Base-by-base conservation (phyloP, 2,797 vertebrate species). In the Apogon talboti region DNA sequence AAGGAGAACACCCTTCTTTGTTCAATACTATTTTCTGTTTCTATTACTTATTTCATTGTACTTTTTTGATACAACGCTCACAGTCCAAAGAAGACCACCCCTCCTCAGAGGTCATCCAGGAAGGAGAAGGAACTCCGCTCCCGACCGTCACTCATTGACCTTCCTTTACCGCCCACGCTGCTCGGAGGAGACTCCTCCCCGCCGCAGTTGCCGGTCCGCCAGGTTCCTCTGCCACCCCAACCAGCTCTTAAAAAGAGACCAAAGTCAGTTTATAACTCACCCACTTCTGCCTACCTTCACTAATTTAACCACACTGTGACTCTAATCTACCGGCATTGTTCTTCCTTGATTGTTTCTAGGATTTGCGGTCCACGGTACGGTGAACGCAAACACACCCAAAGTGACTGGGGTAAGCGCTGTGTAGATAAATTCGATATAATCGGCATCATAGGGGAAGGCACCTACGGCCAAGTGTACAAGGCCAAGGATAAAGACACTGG, bases 401-500 rank as follows among this genome's bases (percentile, higher is more conserved):
- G 95, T 2, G 98, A 99, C 91, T 99, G 98, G 98, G 98, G 98
- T 6, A 99, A 99, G 76, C 96, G 97, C 41, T 99, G 98, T 14
- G 98, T 99, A 70, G 98, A 99, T 88, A 99, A 99, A 74, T 99
- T 99, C 62, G 96, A 99, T 74, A 99, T 99, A 73, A 98, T 99
- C 49, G 96, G 98, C 33, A 99, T 99, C 83, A 99, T 99, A 50
- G 98, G 98, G 12, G 98, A 99, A 65, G 98, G 98, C 63, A 99
- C 98, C 0, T 99, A 99, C 0, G 98, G 98, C 42, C 98, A 99
- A 85, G 98, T 99, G 71, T 99, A 99, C 93, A 99, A 99, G 88
- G 98, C 98, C 63, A 99, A 99, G 95, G 98, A 99, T 92, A 99
- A 98, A 91, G 97, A 97, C 68, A 99, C 98, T 71, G 98, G 98